Conservation (phyloP, 2,888 invertebrate genomes). For the Podotricha telesiphe region DNA sequence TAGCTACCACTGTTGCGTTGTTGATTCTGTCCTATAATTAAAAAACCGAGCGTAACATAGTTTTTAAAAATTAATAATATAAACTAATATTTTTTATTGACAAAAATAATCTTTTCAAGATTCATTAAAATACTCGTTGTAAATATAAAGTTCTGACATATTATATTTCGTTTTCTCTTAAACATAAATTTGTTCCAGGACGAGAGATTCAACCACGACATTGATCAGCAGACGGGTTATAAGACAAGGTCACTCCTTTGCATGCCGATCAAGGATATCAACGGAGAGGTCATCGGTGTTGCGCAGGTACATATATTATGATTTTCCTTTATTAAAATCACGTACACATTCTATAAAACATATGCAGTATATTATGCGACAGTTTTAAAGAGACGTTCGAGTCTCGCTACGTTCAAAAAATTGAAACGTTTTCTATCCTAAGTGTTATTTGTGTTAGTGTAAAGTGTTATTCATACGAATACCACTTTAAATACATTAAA, state of each 20-base stretch:
- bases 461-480: too few species aligned
- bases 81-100: neutral
- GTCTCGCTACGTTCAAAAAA: too few species aligned
- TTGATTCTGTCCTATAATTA: neutral
- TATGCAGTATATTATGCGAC: neutral
- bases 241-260: slow-evolving; percentile 95
- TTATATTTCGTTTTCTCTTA: neutral
- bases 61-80: neutral
- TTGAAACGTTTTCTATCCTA: too few species aligned
- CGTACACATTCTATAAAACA: neutral
- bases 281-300: slow-evolving; percentile 97
- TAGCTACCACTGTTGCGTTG: too few species aligned
- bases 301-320: slow-evolving; percentile 88
- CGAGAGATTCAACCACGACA: slow-evolving; percentile 94
- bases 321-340: slow-evolving; percentile 2
- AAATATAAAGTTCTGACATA: neutral
- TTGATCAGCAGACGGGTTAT: slow-evolving; percentile 96
- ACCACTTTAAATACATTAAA: too few species aligned
- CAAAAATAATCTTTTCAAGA: neutral
- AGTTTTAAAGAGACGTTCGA: too few species aligned
- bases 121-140: neutral
- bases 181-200: slow-evolving; percentile 64
- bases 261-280: slow-evolving; percentile 97
- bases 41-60: neutral
- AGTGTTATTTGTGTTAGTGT: too few species aligned